Base-by-base conservation (phyloP, 2,797 vertebrate genomes). In the Petrocephalus sullivani region DNA sequence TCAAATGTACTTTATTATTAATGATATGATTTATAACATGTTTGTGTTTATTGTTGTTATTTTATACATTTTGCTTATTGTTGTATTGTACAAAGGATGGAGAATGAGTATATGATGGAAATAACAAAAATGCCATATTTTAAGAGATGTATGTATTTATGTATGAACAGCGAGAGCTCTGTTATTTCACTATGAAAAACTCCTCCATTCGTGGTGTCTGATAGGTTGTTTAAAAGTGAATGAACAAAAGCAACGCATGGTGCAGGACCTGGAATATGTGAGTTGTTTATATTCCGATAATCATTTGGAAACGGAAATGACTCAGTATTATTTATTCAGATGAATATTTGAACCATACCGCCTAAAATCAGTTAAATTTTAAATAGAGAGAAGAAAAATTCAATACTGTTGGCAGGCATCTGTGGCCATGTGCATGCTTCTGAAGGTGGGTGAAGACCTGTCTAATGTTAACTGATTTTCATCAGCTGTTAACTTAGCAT, bases 161-260 rank as follows among this genome's bases (percentile, higher is more conserved):
- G 19, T 49, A 81, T 81, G 75, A 49, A 81, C 41, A 19, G 16
- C 16, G 46, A 81, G 16, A 78, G 71, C 19, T 19, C 16, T 81
- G 41, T 81, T 81, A 46, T 81, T 81, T 81, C 41, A 81, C 46
- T n/a, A 46, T 81, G 75, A 81, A 81, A 81, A 81, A 49, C 75
- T 49, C 14, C 41, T 28, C 28, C 16, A 8, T 81, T 46, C n/a
- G 2, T 49, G 19, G 41, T 41, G 0, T 9, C 46, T n/a, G 41
- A 81, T 21, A 49, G 75, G 75, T 49, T 46, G 75, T 49, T 81
- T 81, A 19, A 49, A n/a, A 19, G n/a, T 78, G 71, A n/a, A 78
- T 46, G 71, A 41, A 49, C 9, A 41, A 46, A 46, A n/a, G 37
- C 37, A 78, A 9, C 5, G 37, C 16, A n/a, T 41, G 37, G 33